Base-by-base conservation (phyloP, 2,888 invertebrate species). In the Cryptocephalus primarius region DNA sequence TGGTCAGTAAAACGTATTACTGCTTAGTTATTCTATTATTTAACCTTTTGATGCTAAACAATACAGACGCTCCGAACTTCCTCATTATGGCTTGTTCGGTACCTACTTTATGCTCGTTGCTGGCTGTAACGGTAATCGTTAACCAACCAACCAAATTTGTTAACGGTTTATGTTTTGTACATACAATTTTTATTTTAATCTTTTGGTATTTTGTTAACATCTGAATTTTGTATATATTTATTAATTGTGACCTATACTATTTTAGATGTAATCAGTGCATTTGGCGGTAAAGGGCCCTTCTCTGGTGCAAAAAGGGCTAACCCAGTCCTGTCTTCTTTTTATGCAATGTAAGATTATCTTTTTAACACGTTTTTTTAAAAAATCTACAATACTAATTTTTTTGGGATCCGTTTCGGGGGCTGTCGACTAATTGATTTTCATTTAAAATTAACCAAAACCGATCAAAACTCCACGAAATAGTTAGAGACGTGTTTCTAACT, bases 211-310 rank as follows among this genome's bases (percentile, higher is more conserved):
- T 45, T 42, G 42, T 51, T 49, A 47, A 49, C 47, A 46, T 36
- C 11, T n/a, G 39, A 36, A 47, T 41, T 33, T 50, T 54, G 52
- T 54, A 54, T 40, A 60, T 54, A 53, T 52, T 50, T 53, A 57
- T 48, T 53, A 55, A 54, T 55, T 47, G 53, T 52, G 49, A 53
- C 52, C 51, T 55, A 36, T 36, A 56, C 59, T 65, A 75, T 83
- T 84, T 78, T 83, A 84, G 84, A 83, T 84, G 84, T 83, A 84
- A 84, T 83, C 84, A 85, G 79, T 85, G 84, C 83, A 82, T 84
- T 78, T 85, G 84, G 84, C 83, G 84, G 82, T 85, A 84, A 82
- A 75, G 67, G 69, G 64, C 64, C 63, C 65, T 74, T 73, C 51
- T 73, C 51, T 51, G 48, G 52, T 52, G 55, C 40, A 73, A 74